Conservation (phyloP, 2,888 invertebrate species). For the Hartigia nigra region DNA sequence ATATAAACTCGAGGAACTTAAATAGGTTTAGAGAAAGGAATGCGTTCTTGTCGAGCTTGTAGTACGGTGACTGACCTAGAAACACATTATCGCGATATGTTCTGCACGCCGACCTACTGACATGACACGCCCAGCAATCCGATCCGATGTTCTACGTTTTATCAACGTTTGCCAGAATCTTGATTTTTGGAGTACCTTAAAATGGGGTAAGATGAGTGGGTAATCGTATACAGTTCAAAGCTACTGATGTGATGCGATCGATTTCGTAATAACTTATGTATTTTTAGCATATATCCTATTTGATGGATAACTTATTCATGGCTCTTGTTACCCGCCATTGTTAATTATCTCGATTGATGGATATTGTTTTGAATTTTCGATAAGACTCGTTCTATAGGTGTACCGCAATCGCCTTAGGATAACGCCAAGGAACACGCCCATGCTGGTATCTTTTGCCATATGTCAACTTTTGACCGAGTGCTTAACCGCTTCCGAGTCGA, state of each 20-base stretch:
- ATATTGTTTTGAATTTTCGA: background rate
- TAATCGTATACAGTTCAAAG: background rate
- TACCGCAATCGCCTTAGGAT: background rate
- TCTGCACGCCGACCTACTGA: constrained; percentile 48
- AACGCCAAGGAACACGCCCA: background rate
- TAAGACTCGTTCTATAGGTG: background rate
- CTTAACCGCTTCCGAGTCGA: background rate
- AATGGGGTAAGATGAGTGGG: background rate
- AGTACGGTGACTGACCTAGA: constrained; percentile 49
- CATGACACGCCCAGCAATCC: constrained; percentile 47
- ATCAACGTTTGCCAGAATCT: constrained; percentile 18
- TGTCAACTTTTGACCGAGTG: constrained; percentile 1
- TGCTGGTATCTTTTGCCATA: background rate
- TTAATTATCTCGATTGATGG: background rate
- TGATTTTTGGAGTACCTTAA: background rate
- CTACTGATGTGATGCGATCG: background rate
- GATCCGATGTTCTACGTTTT: constrained; percentile 34
- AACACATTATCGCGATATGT: constrained; percentile 53
- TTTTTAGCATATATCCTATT: background rate
- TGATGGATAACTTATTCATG: background rate
- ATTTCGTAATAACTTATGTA: background rate
- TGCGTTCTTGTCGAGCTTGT: constrained; percentile 20
- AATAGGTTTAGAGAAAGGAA: constrained; percentile 35
- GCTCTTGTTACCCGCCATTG: background rate
- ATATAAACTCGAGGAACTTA: constrained; percentile 20